Conservation (phyloP, 2,113 vertebrate genomes). For the Pampusana beccarii region DNA sequence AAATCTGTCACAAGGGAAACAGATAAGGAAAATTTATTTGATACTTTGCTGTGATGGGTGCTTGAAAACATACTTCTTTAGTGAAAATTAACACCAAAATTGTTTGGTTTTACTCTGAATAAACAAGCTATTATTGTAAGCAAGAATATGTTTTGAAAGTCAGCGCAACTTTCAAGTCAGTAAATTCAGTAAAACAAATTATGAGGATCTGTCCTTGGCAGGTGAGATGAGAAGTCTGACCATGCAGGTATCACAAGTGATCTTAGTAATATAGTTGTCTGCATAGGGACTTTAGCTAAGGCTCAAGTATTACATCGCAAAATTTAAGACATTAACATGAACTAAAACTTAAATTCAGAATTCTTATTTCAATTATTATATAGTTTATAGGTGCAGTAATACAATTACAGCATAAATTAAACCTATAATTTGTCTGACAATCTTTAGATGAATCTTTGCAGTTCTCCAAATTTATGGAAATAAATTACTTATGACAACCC, state of each 20-base stretch:
- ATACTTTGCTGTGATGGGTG: neutral
- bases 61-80: conserved; percentile 17
- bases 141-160: neutral
- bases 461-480: neutral
- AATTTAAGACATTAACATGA: neutral
- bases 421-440: neutral
- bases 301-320: neutral
- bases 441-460: neutral
- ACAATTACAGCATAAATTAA: neutral
- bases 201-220: neutral
- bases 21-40: neutral
- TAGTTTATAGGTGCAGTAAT: neutral
- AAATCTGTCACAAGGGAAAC: neutral
- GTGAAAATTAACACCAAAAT: neutral
- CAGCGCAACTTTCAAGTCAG: neutral
- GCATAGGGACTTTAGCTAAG: neutral
- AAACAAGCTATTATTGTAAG: neutral
- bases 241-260: neutral
- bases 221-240: neutral
- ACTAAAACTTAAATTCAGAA: neutral
- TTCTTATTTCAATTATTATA: neutral
- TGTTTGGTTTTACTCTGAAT: neutral
- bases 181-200: neutral
- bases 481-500: neutral
- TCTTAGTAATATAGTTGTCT: neutral